A percentile compares a stretch with the other conserved stretches of the same genome.
These are phyloP conservation scores for Oreochromis spilurus DNA, from an alignment of 2,113 vertebrate genomes.

Conservation along the genomic window DNA sequence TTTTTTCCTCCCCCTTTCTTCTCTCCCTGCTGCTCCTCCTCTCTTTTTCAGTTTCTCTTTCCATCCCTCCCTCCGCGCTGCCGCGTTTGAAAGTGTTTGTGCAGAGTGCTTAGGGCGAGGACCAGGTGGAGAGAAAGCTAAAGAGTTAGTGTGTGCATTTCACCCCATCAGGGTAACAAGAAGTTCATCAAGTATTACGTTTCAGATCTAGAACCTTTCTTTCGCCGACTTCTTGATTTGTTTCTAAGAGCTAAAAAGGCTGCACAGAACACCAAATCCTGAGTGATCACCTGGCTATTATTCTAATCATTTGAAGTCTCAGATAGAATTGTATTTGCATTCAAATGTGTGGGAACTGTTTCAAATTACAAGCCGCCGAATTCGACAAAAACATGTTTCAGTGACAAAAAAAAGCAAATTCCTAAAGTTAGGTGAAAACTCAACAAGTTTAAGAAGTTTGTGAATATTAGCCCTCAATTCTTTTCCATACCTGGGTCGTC, in stretches of 20 bases:
- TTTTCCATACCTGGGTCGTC: background rate
- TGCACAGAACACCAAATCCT: accelerated
- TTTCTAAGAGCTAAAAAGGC: background rate
- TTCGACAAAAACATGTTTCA: accelerated
- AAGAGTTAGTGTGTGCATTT: background rate
- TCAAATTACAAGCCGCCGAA: accelerated
- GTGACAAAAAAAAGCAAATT: background rate
- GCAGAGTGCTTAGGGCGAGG: conserved; percentile 2
- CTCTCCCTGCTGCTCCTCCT: conserved; percentile 23
- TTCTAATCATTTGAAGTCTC: background rate
- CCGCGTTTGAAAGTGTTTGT: conserved; percentile 23
- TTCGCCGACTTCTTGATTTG: background rate
- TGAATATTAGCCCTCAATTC: background rate
- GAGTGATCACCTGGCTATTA: background rate
- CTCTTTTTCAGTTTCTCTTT: conserved; percentile 32
- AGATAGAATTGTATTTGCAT: background rate
- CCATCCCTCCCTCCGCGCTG: conserved; percentile 17
- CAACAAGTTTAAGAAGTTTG: background rate
- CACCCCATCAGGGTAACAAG: background rate
- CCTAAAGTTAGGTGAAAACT: background rate
- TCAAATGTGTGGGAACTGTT: accelerated
- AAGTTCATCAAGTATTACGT: background rate
- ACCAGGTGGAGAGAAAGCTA: conserved; percentile 13
- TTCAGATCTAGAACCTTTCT: background rate
- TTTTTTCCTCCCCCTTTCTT: background rate